Base-by-base conservation (phyloP, 92 coral and sea anemone species). In the Micromussa lordhowensis region DNA sequence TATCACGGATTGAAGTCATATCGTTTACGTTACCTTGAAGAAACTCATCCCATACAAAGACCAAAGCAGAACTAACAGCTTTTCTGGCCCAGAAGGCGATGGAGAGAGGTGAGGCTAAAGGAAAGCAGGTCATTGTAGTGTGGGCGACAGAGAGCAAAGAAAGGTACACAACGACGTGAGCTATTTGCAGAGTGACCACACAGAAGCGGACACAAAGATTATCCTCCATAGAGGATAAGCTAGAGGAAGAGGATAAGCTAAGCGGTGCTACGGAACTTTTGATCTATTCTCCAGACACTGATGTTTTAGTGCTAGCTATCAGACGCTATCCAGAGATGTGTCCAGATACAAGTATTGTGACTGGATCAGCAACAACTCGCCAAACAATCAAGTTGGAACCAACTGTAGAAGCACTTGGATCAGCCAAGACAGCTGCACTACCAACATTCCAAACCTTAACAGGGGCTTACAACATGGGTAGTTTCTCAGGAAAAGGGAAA, bases 171-270 rank as follows among this genome's bases (percentile, higher is more conserved):
- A 55, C 38, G 89, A 85, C 58, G 80, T 92, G 34, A 90, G 93
- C n/a, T n/a, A n/a, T n/a, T n/a, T n/a, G n/a, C n/a, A n/a, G n/a
- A n/a, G n/a, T 64, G 88, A 77, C 66, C 91, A 89, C 17, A 92
- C 89, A 78, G 95, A 92, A 66, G 95, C 92, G 54, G 91, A 92
- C 85, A 92, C 92, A n/a, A 91, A 76, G 90, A 81, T 92, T 29
- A 34, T 92, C 49, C 64, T 89, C 79, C 90, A 93, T 93, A 21
- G 90, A 80, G 64, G 88, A 93, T 15, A 90, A n/a, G n/a, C n/a
- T n/a, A n/a, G n/a, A n/a, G n/a, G n/a, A n/a, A n/a, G n/a, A n/a
- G n/a, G n/a, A n/a, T n/a, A 93, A 36, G 53, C 81, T 68, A 24
- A 76, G n/a, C 29, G 84, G 93, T 58, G 95, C 92, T 22, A 93